Evolutionary conservation across 2,113 vertebrate species (phyloP), one percentile per base, ranked within the genome.

Genomic region (Lanius collurio): DNA sequence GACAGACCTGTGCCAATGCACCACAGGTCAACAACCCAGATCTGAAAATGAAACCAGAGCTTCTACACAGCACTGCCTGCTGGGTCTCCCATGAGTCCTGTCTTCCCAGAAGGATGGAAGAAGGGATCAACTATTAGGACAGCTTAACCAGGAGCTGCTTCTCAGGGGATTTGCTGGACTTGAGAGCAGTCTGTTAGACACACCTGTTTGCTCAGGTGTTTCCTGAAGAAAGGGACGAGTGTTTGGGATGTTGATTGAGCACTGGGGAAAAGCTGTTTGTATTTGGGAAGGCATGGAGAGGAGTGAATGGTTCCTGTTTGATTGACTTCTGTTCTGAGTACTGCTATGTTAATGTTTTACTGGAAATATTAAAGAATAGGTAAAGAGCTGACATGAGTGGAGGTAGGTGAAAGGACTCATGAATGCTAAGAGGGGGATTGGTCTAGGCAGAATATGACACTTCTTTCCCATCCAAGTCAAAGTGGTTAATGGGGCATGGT

Each of bases 181-280:
- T 44, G 28, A 67, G 41, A 77, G 37, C 49, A 86, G 21, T 28
- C 42, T 88, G 42, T 69, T 65, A n/a, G 57, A 71, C 44, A 41
- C 53, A 83, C 65, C 77, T 87, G 27, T 90, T 95, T 93, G n/a
- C 70, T 82, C 67, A 93, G 64, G 75, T 86, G 64, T 86, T 80
- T 74, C 59, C 52, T 86, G 50, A 87, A 91, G 80, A 83, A 88
- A 60, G 27, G 35, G 47, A 67, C 33, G 90, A 87, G 39, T 63
- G 60, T 67, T 67, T 86, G 87, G 35, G 92, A 26, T 77, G 33
- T 69, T 76, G 35, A 65, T 3, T 65, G 91, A 80, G 26, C 33
- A 21, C 35, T 76, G 46, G 31, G 49, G 20, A 84, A 52, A 74
- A 47, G 39, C 56, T 89, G 21, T 64, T 85, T 85, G 33, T 69